Evolutionary conservation across 2,888 invertebrate species (phyloP), one percentile per base, ranked within the genome.

Genomic region (Clepsis dumicolana): DNA sequence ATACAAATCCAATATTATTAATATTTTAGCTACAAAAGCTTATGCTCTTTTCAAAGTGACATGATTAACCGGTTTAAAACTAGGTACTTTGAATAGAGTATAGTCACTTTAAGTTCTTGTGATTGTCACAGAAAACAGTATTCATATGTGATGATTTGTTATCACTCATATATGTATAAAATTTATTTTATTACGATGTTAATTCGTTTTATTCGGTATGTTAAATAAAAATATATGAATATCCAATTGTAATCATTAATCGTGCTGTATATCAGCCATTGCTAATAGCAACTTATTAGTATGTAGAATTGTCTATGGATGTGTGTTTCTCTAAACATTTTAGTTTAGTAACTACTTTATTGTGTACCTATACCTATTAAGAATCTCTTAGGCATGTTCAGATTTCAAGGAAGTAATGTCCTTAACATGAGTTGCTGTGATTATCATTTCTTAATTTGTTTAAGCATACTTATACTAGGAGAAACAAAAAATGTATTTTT

Each of bases 401-500:
- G 14, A 38, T 71, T 60, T 64, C 70, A 72, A 82, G 82, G 80
- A 81, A 81, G 80, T 74, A 60, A 71, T 70, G 78, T 80, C 79
- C 79, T 79, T 64, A 70, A 65, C 63, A 70, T 77, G 79, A 70
- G 75, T 79, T 77, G 76, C 82, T 84, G 81, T 83, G 81, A 82
- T 83, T 81, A 65, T 68, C 59, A 25, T 63, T 52, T 66, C 32
- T 44, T 25, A 44, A 48, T 56, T 70, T 70, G 62, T 71, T 65
- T 65, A 72, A 73, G 67, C 68, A 75, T 74, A 76, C 78, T 74
- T 78, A 74, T 70, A 70, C 67, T 70, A 72, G 70, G 72, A 71
- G 68, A 67, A 48, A 67, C 71, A 67, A 74, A 72, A 74, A 77
- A 75, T 80, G 74, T 88, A 89, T 90, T 90, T 90, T 90, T 90